These are phyloP conservation scores for Pelecanoides urinatrix DNA, from an alignment of 2,113 vertebrate species.

Conservation along the genomic window DNA sequence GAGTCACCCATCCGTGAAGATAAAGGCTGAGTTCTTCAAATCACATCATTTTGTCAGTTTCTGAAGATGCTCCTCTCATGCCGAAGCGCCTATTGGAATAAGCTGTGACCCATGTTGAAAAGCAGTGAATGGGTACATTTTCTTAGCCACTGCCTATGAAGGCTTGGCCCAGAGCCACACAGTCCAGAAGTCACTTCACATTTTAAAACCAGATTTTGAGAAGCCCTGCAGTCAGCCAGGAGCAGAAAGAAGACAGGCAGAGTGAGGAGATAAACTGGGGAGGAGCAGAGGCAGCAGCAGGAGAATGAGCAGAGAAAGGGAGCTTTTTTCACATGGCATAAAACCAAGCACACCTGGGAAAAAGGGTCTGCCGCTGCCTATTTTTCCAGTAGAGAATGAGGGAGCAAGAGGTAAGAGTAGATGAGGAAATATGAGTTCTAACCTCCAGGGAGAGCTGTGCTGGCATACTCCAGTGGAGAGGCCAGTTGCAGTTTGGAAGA, in stretches of 20 bases:
- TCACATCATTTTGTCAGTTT: not conserved
- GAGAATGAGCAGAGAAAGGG: not conserved
- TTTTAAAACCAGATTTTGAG: conserved; percentile 29
- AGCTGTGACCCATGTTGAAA: not conserved
- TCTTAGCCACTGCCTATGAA: not conserved
- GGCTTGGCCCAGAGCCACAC: not conserved
- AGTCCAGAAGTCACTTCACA: not conserved
- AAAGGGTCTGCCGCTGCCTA: not conserved
- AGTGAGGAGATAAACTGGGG: not conserved
- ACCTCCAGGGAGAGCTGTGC: not conserved
- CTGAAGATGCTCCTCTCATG: not conserved
- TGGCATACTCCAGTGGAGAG: not conserved
- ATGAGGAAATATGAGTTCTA: not conserved
- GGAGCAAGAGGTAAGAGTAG: not conserved
- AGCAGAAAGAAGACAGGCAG: not conserved
- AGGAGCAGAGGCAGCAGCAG: not conserved
- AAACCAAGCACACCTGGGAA: not conserved
- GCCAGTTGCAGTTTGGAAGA: not conserved
- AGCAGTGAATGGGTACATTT: not conserved
- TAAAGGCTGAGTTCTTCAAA: not conserved
- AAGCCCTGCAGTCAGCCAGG: not conserved
- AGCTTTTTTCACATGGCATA: not conserved
- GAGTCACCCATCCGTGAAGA: not conserved
- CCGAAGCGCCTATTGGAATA: not conserved
- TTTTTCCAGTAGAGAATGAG: not conserved